Percentiles rank a stretch among this genome's conserved stretches.
These are phyloP conservation scores for Hartigia nigra DNA, from an alignment of 2,888 invertebrate genomes.

Conservation along the genomic window DNA sequence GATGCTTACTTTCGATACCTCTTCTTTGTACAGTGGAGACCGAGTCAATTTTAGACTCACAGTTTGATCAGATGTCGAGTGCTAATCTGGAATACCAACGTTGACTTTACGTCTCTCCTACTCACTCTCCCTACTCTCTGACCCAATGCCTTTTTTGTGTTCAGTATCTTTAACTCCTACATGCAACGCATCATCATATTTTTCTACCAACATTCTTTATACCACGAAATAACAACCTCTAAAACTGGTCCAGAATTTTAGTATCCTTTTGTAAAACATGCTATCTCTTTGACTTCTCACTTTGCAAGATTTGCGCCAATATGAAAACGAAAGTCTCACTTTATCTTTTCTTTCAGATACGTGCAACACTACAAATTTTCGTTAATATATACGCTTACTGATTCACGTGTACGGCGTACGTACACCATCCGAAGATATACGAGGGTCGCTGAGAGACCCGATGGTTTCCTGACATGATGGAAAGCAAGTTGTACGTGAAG, in stretches of 20 bases:
- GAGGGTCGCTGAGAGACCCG: slow-evolving; percentile 35
- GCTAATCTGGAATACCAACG: neutral
- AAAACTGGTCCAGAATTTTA: neutral
- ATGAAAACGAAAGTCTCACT: neutral
- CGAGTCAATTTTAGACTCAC: slow-evolving; percentile 1
- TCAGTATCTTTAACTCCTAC: neutral
- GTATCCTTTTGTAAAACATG: neutral
- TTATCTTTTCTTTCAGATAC: slow-evolving; percentile 39
- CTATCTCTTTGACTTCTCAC: neutral
- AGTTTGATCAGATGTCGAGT: slow-evolving; percentile 2
- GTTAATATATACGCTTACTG: slow-evolving; percentile 34
- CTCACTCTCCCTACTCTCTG: neutral
- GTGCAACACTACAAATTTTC: slow-evolving; percentile 31
- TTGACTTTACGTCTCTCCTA: neutral
- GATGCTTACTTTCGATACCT: neutral
- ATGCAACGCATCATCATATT: neutral
- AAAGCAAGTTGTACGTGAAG: slow-evolving; percentile 76
- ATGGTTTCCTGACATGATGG: slow-evolving; percentile 67
- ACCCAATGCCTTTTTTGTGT: neutral
- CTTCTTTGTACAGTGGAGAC: neutral
- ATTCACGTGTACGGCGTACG: slow-evolving; percentile 29
- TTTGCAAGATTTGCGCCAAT: neutral
- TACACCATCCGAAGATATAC: slow-evolving; percentile 31
- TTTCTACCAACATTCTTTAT: neutral
- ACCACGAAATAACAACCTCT: neutral